Base-by-base conservation (phyloP, 53 echinoderm and acorn worm genomes). In the Zoroaster sp. region DNA sequence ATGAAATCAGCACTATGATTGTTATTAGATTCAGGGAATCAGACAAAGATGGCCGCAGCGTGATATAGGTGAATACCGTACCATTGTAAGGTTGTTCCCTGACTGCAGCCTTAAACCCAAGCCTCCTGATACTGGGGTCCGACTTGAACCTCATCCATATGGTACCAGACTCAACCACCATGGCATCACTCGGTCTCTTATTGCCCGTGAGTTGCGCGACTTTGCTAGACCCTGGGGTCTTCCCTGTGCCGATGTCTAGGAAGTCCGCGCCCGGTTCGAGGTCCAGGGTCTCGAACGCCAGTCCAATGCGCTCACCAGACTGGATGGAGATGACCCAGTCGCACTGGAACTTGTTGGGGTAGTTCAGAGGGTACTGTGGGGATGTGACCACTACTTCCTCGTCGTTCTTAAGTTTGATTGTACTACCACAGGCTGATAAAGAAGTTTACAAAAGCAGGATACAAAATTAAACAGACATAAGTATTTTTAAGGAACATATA, bases 71-170 rank as follows among this genome's bases (percentile, higher is more conserved):
- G n/a, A n/a, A n/a, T n/a, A n/a, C n/a, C n/a, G n/a, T 70, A 96
- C 96, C 91, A 34, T 89, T 89, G 40, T 91, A 79, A 28, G 96
- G 94, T 65, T 93, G 89, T 30, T 96, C 96, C 31, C 94, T 74
- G 55, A 94, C 93, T 20, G 41, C 83, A 1, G 94, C 87, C 66
- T 76, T 81, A 74, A 96, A 96, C 11, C 96, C 96, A 0, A 91
- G 68, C 28, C 96, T 71, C 3, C 87, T 82, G 72, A 90, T 89
- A 44, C 94, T 91, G 9, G 77, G 37, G 65, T 96, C 94, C 32
- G 91, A 80, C 17, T 83, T 94, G 49, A 96, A 88, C 7, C 93
- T 86, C 45, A 96, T 66, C 96, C 96, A 96, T 20, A 92, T 92
- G 4, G 53, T 72, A 15, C 87, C 44, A 4, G 81, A 53, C 8